Conservation (phyloP, 2,888 invertebrate genomes). For the Plusia festucae region DNA sequence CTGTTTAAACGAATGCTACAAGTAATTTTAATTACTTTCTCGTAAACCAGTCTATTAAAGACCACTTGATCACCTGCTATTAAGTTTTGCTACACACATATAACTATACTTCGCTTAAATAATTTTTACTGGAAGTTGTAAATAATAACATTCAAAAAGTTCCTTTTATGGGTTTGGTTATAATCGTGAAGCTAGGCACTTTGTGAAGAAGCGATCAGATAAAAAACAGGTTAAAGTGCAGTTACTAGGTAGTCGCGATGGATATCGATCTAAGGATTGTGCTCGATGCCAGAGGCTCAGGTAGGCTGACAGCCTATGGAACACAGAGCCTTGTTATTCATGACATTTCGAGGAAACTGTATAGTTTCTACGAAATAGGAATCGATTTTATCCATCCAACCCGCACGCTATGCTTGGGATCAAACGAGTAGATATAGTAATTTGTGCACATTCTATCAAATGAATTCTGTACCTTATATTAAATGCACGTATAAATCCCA, state of each 20-base stretch:
- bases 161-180: slow-evolving; percentile 26
- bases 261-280: slow-evolving; percentile 60
- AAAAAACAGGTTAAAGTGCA: slow-evolving; percentile 57
- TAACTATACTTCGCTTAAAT: slow-evolving; percentile 15
- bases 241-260: slow-evolving; percentile 56
- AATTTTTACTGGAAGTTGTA: slow-evolving; percentile 24
- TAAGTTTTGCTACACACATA: slow-evolving; percentile 40
- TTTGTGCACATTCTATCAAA: slow-evolving; percentile 1
- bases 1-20: slow-evolving; percentile 50
- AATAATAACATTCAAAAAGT: slow-evolving; percentile 27
- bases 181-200: slow-evolving; percentile 33
- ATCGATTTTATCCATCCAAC: slow-evolving; percentile 24
- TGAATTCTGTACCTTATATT: neutral
- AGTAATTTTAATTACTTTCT: slow-evolving; percentile 53
- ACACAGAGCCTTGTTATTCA: slow-evolving; percentile 29
- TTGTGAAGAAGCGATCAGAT: slow-evolving; percentile 61
- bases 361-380: slow-evolving; percentile 32
- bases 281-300: slow-evolving; percentile 34
- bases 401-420: slow-evolving; percentile 17
- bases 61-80: slow-evolving; percentile 27
- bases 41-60: slow-evolving; percentile 31
- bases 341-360: slow-evolving; percentile 43
- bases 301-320: slow-evolving; percentile 35
- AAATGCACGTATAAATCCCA: neutral
- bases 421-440: slow-evolving; percentile 6